These are phyloP conservation scores for Megalopta genalis DNA, from an alignment of 1,140 invertebrate species.

Conservation along the genomic window DNA sequence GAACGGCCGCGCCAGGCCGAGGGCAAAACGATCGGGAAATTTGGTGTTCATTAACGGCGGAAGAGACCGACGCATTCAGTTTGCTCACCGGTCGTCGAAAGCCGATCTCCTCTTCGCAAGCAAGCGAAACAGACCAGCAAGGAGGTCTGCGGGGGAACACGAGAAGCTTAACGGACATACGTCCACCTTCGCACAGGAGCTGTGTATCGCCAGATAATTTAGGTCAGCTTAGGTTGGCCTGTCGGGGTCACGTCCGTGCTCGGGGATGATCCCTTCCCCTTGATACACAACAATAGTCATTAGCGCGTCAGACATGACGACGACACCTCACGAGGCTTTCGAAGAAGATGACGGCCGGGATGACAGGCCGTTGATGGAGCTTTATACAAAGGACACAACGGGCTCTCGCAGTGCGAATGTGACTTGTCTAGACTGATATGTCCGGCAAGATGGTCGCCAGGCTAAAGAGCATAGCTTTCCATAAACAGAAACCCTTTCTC, in stretches of 20 bases:
- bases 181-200: constrained; percentile 44
- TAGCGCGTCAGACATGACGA: constrained; percentile 58
- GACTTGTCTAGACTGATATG: too few relatives aligned
- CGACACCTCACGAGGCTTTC: constrained; percentile 17
- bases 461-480: too few relatives aligned
- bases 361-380: constrained; percentile 12
- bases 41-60: constrained; percentile 17
- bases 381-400: constrained; percentile 59
- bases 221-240: constrained; percentile 59
- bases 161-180: constrained; percentile 64
- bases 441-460: too few relatives aligned
- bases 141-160: constrained; percentile 42
- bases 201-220: constrained; percentile 62
- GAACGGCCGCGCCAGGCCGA: background rate
- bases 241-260: constrained; percentile 44
- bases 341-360: constrained; percentile 26
- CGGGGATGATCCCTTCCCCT: constrained; percentile 53
- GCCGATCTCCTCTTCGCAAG: constrained; percentile 37
- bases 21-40: background rate
- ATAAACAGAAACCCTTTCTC: too few relatives aligned
- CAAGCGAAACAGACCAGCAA: constrained; percentile 43
- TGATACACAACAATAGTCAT: constrained; percentile 70
- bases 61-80: constrained; percentile 21
- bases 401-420: constrained; percentile 57
- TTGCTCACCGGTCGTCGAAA: constrained; percentile 57